A percentile compares a stretch with the other conserved stretches of the same genome.
These are phyloP conservation scores for Heterotilapia buettikoferi DNA, from an alignment of 2,113 vertebrate species.

Conservation along the genomic window DNA sequence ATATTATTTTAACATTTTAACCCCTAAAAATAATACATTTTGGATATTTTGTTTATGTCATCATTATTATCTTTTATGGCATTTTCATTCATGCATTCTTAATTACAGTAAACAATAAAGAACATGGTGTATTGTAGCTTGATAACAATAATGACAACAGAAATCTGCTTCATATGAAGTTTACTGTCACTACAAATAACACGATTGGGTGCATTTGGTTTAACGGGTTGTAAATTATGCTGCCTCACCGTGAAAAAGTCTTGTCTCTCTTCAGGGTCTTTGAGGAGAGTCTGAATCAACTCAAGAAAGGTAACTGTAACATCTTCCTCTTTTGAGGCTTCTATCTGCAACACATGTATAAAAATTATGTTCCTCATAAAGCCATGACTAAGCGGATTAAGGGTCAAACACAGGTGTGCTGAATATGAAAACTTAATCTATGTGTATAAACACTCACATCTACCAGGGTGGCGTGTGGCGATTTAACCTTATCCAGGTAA, in stretches of 20 bases:
- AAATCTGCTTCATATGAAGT: not conserved
- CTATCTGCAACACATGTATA: constrained; percentile 6
- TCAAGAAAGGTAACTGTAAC: constrained; percentile 22
- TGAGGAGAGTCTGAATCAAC: constrained; percentile 55
- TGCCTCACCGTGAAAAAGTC: constrained; percentile 57
- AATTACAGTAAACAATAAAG: not conserved
- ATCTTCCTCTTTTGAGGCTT: constrained; percentile 13
- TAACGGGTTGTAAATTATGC: not conserved
- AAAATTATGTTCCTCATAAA: not conserved
- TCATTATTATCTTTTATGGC: not conserved
- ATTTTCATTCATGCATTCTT: not conserved
- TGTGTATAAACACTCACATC: not conserved
- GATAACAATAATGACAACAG: not conserved
- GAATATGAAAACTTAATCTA: not conserved
- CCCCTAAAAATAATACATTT: not conserved
- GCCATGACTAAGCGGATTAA: not conserved
- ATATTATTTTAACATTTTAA: not conserved
- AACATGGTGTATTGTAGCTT: not conserved
- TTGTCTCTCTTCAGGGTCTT: constrained; percentile 41
- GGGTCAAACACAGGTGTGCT: not conserved
- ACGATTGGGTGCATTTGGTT: not conserved
- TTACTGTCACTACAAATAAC: not conserved
- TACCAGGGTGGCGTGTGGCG: not conserved
- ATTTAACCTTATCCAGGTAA: constrained; percentile 46
- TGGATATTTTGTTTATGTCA: not conserved